These are phyloP conservation scores for Siderastrea radians DNA, from an alignment of 92 coral and sea anemone species.

Conservation along the genomic window DNA sequence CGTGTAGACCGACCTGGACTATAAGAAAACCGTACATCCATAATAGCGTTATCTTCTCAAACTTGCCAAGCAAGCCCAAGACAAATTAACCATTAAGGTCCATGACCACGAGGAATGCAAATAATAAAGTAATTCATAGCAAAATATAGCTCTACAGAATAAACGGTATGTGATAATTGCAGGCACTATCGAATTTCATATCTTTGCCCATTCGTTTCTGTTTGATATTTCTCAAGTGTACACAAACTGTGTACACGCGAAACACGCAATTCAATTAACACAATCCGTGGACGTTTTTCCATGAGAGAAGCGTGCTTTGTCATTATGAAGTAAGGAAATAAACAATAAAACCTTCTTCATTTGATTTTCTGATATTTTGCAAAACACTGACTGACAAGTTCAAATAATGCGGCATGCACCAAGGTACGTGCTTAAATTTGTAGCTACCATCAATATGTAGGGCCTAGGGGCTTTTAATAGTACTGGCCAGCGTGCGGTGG, in stretches of 20 bases:
- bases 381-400: too few species aligned
- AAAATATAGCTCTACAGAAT: background rate
- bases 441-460: too few species aligned
- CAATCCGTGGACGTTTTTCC: background rate
- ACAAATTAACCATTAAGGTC: background rate
- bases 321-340: background rate
- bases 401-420: too few species aligned
- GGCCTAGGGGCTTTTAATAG: too few species aligned
- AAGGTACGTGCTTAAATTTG: too few species aligned
- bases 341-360: background rate
- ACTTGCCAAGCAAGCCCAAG: background rate
- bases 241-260: conserved; percentile 10
- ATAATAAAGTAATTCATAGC: background rate
- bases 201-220: background rate
- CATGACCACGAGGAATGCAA: conserved; percentile 12
- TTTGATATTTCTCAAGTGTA: conserved; percentile 16
- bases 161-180: background rate
- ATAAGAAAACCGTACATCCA: background rate
- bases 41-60: background rate
- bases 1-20: background rate
- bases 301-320: background rate
- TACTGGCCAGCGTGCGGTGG: background rate
- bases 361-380: background rate
- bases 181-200: background rate
- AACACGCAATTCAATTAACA: background rate